Base-by-base conservation (phyloP, 1,140 invertebrate genomes). In the Cherax quadricarinatus region DNA sequence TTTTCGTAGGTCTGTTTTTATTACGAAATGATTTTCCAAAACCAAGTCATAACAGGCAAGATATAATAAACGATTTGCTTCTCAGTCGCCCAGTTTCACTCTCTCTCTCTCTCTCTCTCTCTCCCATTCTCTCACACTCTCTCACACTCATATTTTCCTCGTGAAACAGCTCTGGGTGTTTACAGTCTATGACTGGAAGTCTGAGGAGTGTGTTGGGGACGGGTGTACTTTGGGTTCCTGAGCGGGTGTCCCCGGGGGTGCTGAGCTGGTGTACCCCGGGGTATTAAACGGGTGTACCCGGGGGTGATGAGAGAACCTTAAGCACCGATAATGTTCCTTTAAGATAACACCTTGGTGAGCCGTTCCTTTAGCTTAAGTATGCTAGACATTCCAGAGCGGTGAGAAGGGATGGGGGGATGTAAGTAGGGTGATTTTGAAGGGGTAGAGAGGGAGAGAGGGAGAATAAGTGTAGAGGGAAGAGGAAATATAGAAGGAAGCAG, bases 351-450 rank as follows among this genome's bases (percentile, higher is more conserved):
- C 9, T 48, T 6, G 9, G 85, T 14, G 53, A 57, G 53, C 49
- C 86, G 49, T 57, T 87, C 73, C 75, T 87, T 70, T 57, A 79
- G 75, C 16, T 49, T 79, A 86, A 75, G 70, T 79, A 62, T 62
- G 51, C 30, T 49, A 21, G 86, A 79, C 79, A 87, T 79, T 41
- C 49, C 12, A 30, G 79, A 79, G 86, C 48, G 86, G 49, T 60
- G 84, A 62, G 21, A 53, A 14, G 12, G 53, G 53, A 41, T 41
- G 80, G 80, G 41, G 49, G 80, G 24, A 84, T 21, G 41, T 24
- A 73, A 30, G 84, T 60, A 66, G 30, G 30, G 30, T 0, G 30
- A 41, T 41, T 41, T 41, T 41, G 30, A 41, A 2, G 30, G 30
- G 30, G 30, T 41, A 41, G n/a, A n/a, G 1, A 78, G 12, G 48